Percentiles rank a stretch among this genome's conserved stretches.
Evolutionary conservation across 2,888 invertebrate species (phyloP).

Genomic region (Scaptomyza flava): DNA sequence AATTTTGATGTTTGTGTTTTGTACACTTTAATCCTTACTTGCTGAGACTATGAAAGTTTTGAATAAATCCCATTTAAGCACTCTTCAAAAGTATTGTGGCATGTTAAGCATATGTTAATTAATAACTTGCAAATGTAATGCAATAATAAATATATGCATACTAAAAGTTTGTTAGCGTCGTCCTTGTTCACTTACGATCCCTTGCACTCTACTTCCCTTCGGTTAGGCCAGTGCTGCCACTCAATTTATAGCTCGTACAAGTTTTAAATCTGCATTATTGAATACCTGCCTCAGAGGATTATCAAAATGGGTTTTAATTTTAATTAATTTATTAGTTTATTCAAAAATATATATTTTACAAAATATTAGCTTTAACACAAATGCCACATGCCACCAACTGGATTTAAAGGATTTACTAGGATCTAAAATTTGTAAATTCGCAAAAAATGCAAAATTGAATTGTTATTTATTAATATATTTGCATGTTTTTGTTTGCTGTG

Average conservation of each 20-base stretch:
- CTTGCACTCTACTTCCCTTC: too few species aligned
- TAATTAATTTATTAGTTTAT: neutral
- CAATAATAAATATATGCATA: too few species aligned
- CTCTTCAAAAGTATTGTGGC: too few species aligned
- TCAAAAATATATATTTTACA: neutral
- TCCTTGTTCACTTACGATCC: too few species aligned
- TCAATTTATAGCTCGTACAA: too few species aligned
- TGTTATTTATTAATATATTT: neutral
- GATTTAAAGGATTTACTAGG: neutral
- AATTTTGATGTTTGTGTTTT: constrained; percentile 28
- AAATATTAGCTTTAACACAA: neutral
- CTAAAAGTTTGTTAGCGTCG: too few species aligned
- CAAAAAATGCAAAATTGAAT: neutral
- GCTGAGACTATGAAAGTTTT: neutral
- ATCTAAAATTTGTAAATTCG: neutral
- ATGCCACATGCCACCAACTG: neutral
- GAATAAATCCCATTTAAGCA: neutral
- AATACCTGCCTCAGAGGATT: neutral
- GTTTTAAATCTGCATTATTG: neutral
- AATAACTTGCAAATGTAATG: too few species aligned
- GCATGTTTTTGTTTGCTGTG: neutral
- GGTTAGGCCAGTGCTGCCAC: too few species aligned
- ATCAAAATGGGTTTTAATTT: neutral
- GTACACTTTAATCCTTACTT: neutral
- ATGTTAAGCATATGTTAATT: too few species aligned